Percentiles rank a stretch among this genome's conserved stretches.
phyloP scores from a whole-genome alignment of 2,113 vertebrate genomes.

The Ailuropoda melanoleuca region DNA sequence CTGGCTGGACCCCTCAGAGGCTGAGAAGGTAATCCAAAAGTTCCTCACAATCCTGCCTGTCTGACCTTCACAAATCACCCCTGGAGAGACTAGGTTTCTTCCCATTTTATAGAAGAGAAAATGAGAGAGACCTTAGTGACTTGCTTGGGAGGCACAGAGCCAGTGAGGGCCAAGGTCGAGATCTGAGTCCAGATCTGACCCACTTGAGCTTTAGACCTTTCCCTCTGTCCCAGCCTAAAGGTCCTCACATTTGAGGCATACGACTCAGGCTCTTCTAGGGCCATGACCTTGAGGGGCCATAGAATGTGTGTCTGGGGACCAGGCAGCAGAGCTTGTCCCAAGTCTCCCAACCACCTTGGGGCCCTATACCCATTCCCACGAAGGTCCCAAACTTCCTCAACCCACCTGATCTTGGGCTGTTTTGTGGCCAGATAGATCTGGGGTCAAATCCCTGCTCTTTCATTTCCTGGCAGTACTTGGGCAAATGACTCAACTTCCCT shows the following conservation, averaged over 20 bases:
- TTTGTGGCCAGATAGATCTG: neutral
- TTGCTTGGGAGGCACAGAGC: neutral
- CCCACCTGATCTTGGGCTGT: neutral
- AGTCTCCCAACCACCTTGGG: fast-evolving
- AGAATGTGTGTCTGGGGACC: neutral
- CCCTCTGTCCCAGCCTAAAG: neutral
- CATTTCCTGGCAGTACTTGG: neutral
- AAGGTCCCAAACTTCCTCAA: neutral
- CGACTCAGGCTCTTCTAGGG: neutral
- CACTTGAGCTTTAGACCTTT: neutral
- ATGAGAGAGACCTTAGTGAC: neutral
- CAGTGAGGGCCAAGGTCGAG: neutral
- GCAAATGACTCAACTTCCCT: neutral
- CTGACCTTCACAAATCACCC: neutral
- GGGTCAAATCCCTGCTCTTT: neutral
- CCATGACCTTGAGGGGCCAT: neutral
- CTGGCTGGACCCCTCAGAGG: neutral
- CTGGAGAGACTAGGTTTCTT: neutral
- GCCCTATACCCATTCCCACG: neutral
- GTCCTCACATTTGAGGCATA: neutral
- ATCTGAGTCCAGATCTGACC: neutral
- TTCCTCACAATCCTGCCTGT: neutral
- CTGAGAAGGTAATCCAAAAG: neutral
- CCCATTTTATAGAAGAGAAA: neutral
- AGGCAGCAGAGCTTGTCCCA: neutral